Evolutionary conservation across 2,888 invertebrate species (phyloP).

Genomic region (Platycheirus rosarum): DNA sequence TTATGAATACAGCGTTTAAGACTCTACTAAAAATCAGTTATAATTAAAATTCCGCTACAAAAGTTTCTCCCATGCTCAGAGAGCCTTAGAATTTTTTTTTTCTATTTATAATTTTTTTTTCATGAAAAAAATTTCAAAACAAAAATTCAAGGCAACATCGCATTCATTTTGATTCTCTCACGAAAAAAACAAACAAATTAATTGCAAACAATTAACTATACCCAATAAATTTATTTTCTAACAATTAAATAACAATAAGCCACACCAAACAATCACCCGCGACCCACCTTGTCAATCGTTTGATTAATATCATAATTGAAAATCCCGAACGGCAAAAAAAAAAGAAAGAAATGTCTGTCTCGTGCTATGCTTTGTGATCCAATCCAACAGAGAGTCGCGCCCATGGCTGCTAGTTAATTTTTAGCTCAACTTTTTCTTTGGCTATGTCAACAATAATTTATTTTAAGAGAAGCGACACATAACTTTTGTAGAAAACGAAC

Average conservation of each 20-base stretch:
- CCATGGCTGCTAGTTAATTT: constrained; percentile 29
- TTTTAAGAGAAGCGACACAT: constrained; percentile 7
- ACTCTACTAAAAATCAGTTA: no score
- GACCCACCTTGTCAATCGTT: constrained; percentile 29
- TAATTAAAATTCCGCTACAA: no score
- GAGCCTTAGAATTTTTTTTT: no score
- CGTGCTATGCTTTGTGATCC: constrained; percentile 16
- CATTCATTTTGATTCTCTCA: no score
- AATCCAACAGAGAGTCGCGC: not conserved
- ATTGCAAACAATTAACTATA: constrained; percentile 11
- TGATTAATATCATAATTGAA: constrained; percentile 35
- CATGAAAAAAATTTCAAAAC: no score
- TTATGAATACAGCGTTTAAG: no score
- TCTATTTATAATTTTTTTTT: no score
- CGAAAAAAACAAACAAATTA: not conserved
- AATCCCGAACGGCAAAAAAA: constrained; percentile 4
- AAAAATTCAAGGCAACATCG: no score
- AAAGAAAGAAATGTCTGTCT: constrained; percentile 11
- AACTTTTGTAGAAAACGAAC: not conserved
- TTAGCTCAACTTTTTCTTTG: constrained; percentile 28
- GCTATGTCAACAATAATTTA: constrained; percentile 9
- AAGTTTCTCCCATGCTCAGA: no score
- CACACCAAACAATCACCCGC: constrained; percentile 20
- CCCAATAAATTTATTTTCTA: constrained; percentile 20
- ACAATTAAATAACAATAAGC: constrained; percentile 25